Evolutionary conservation across 2,113 vertebrate species (phyloP), one percentile per base, ranked within the genome.

Genomic region (Ornithorhynchus anatinus): DNA sequence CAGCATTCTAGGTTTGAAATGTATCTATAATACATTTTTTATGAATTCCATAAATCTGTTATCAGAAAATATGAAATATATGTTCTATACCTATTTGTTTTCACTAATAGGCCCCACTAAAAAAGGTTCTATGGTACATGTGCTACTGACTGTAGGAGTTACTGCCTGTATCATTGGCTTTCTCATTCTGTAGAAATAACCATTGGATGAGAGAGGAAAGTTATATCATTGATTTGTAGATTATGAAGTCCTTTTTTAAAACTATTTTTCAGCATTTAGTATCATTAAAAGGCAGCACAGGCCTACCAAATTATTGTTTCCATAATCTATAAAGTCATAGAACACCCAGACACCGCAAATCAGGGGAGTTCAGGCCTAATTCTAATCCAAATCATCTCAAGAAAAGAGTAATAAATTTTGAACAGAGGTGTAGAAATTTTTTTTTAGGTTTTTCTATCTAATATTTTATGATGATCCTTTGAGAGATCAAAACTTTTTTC

Each of bases 121-220:
- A 31, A 58, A 62, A 23, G 10, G 29, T 71, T 57, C 10, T 52
- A 33, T 0, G 0, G 17, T 14, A 39, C 9, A 16, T 15, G 10
- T 40, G 56, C 45, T 45, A 13, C 5, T 72, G 25, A 43, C 10
- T 31, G 40, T 10, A 37, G 50, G 52, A 67, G 10, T 10, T 62
- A 14, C 1, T 33, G 69, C 37, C 57, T 17, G 64, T 79, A 84
- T 61, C 44, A 56, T 4, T 61, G 39, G 58, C n/a, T n/a, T n/a
- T n/a, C n/a, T n/a, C n/a, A n/a, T n/a, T n/a, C n/a, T n/a, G n/a
- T n/a, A n/a, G n/a, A n/a, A n/a, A n/a, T n/a, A n/a, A n/a, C n/a
- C n/a, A n/a, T n/a, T n/a, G n/a, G n/a, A n/a, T n/a, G n/a, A n/a
- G n/a, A n/a, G n/a, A n/a, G n/a, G n/a, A n/a, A n/a, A n/a, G n/a